Conservation (phyloP, 2,797 vertebrate genomes). For the Ctenopoma kingsleyae region DNA sequence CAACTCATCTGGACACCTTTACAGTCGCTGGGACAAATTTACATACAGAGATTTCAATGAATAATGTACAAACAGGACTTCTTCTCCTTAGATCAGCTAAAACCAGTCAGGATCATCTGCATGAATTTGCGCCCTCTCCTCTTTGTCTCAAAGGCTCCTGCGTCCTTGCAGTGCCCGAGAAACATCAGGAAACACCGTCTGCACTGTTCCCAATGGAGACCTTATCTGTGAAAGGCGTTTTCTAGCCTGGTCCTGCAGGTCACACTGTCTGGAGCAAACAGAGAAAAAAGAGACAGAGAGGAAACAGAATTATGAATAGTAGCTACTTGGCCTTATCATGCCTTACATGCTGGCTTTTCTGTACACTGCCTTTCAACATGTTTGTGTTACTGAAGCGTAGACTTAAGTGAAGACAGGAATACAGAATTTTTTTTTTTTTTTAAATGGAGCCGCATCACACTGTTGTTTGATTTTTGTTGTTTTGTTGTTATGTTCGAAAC, state of each 20-base stretch:
- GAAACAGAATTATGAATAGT: constrained; percentile 48
- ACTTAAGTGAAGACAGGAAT: constrained; percentile 45
- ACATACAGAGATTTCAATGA: constrained; percentile 49
- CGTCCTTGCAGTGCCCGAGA: constrained; percentile 39
- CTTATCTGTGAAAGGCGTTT: constrained; percentile 67
- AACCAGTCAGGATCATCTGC: constrained; percentile 52
- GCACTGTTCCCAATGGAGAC: constrained; percentile 45
- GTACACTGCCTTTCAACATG: constrained; percentile 47
- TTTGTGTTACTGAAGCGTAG: constrained; percentile 25
- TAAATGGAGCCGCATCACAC: constrained; percentile 33
- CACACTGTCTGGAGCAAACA: constrained; percentile 60
- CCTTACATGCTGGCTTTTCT: constrained; percentile 56
- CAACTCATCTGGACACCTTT: constrained; percentile 4
- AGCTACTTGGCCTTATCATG: constrained; percentile 55
- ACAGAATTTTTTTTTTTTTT: constrained; percentile 7
- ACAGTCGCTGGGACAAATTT: constrained; percentile 23
- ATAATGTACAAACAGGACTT: constrained; percentile 54
- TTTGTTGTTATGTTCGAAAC: constrained; percentile 60
- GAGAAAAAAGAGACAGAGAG: constrained; percentile 5
- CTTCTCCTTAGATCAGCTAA: constrained; percentile 53
- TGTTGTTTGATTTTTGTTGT: constrained; percentile 50
- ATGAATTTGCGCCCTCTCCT: constrained; percentile 56
- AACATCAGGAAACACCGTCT: constrained; percentile 58
- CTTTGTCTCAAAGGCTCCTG: constrained; percentile 28
- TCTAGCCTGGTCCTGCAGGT: constrained; percentile 56